Evolutionary conservation across 2,113 vertebrate species (phyloP).

Genomic region (Calyptommatus sinebrachiatus): DNA sequence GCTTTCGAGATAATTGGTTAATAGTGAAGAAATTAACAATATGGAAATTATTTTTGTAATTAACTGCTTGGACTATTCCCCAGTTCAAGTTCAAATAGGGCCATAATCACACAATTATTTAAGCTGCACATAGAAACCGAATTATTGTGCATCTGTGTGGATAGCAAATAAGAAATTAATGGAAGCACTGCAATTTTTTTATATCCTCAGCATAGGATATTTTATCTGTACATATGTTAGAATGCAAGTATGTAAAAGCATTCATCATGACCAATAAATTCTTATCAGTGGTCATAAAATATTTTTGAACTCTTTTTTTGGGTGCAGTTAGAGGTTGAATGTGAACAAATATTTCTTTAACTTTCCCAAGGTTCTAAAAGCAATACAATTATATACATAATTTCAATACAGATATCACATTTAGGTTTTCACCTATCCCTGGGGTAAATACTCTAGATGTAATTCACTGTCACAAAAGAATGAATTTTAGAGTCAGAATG

Average conservation of each 20-base stretch:
- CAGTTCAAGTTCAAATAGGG: no score
- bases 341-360: no score
- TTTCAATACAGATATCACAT: constrained; percentile 27
- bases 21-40: no score
- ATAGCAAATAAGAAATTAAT: no score
- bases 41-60: no score
- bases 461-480: constrained; percentile 2
- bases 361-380: background rate
- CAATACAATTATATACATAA: constrained; percentile 7
- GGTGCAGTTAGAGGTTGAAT: background rate
- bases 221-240: background rate
- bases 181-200: background rate
- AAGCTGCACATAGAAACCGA: no score
- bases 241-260: background rate
- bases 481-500: constrained; percentile 26
- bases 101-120: no score
- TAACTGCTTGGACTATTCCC: no score
- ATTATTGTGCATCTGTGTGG: no score
- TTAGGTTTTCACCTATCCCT: constrained; percentile 17
- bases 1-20: no score
- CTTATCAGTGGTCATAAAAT: constrained; percentile 27
- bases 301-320: constrained; percentile 4
- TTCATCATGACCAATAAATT: background rate
- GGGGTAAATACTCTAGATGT: background rate
- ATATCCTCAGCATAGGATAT: background rate